phyloP scores from a whole-genome alignment of 2,113 vertebrate genomes.

The Glaucomys volans region DNA sequence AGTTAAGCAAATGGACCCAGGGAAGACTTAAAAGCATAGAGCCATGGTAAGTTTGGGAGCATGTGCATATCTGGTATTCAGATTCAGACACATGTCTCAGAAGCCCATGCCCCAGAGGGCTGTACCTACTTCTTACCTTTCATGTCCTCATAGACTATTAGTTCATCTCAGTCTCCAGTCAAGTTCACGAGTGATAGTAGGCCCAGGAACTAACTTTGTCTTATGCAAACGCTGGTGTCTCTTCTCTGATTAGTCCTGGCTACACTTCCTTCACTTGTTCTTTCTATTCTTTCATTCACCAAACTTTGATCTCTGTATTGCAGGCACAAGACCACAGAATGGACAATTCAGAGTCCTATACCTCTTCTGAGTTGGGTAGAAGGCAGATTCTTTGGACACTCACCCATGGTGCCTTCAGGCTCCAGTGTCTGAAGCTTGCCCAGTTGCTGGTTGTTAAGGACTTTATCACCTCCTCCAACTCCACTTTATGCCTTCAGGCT shows the following conservation, averaged over 20 bases:
- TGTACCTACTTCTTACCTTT: background rate
- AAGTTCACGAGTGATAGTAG: background rate
- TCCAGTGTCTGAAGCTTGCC: background rate
- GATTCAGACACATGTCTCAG: background rate
- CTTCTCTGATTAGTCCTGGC: background rate
- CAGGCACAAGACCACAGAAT: background rate
- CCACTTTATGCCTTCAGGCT: background rate
- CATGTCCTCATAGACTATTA: background rate
- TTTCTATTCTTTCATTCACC: background rate
- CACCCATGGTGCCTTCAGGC: background rate
- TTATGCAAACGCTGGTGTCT: background rate
- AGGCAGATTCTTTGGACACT: background rate
- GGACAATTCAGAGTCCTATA: background rate
- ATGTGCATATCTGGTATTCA: background rate
- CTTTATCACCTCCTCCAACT: background rate
- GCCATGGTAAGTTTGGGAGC: background rate
- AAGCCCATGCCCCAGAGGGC: background rate
- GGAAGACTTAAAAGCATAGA: background rate
- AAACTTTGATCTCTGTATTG: background rate
- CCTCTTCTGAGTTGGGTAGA: background rate
- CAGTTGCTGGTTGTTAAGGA: background rate
- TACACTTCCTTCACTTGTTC: background rate
- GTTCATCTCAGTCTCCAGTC: background rate
- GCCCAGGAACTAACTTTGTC: background rate
- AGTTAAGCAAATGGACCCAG: background rate